These are phyloP conservation scores for Notarius lentiginosus DNA, from an alignment of 2,113 vertebrate genomes.

Conservation along the genomic window DNA sequence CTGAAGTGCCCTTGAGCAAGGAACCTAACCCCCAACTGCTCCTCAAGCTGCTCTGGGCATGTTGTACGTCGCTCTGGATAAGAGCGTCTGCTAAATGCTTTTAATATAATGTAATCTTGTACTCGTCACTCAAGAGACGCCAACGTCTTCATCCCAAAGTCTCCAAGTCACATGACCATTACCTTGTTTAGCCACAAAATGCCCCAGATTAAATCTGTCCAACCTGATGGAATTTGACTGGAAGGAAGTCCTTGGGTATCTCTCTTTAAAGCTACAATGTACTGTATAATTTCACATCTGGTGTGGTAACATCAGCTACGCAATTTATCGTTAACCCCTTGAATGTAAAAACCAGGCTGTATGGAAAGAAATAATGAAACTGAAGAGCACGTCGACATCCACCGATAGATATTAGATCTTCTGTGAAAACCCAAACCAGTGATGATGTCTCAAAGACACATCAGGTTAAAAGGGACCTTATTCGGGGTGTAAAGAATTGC, in stretches of 20 bases:
- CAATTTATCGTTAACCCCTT: background rate
- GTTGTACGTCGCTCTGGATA: too few relatives aligned
- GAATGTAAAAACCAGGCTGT: background rate
- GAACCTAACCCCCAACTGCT: too few relatives aligned
- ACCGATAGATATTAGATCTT: background rate
- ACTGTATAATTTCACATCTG: background rate
- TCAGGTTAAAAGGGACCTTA: background rate
- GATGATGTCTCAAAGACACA: background rate
- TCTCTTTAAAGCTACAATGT: background rate
- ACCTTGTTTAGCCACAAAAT: background rate
- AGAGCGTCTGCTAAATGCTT: too few relatives aligned
- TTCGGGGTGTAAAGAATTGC: background rate
- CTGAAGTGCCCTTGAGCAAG: too few relatives aligned
- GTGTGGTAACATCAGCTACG: background rate
- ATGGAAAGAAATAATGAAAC: background rate
- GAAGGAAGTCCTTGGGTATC: background rate
- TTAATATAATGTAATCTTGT: too few relatives aligned
- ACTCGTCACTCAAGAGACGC: background rate
- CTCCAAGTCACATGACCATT: background rate
- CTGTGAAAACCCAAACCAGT: background rate
- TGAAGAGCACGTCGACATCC: background rate
- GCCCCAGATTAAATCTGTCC: background rate
- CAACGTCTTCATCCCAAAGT: background rate
- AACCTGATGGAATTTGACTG: too few relatives aligned
- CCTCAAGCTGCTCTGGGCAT: too few relatives aligned